These are phyloP conservation scores for Tyrophagus putrescentiae DNA, from an alignment of 1,140 invertebrate genomes.

Conservation along the genomic window DNA sequence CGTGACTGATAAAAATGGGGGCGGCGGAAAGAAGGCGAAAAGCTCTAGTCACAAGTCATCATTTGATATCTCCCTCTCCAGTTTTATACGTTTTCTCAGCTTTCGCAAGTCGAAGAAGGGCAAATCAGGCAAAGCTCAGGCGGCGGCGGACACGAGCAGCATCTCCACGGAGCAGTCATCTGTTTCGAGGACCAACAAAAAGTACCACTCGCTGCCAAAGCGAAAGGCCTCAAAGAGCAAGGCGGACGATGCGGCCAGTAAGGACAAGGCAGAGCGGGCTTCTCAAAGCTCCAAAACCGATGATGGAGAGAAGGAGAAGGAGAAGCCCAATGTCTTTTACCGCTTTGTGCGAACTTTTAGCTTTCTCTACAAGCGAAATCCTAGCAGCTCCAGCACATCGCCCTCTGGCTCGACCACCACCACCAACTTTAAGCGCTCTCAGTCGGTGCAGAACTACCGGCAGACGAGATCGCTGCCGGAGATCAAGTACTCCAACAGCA, in stretches of 20 bases:
- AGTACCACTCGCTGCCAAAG: background rate
- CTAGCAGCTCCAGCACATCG: background rate
- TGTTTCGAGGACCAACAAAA: background rate
- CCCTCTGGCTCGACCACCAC: no score
- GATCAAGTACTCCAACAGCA: no score
- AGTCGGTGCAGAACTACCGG: background rate
- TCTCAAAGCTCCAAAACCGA: background rate
- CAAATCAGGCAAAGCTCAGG: slow-evolving; percentile 4
- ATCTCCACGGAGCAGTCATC: no score
- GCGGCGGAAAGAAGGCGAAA: background rate
- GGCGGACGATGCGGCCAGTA: background rate
- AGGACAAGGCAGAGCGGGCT: background rate
- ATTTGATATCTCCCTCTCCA: slow-evolving; percentile 4
- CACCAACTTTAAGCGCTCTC: slow-evolving; percentile 3
- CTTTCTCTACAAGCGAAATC: slow-evolving; percentile 10
- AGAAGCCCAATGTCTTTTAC: slow-evolving; percentile 1
- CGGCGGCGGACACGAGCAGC: background rate
- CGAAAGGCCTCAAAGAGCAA: background rate
- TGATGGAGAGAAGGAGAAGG: background rate
- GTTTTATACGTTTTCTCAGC: slow-evolving; percentile 1
- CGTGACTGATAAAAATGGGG: background rate
- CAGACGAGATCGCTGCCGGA: background rate
- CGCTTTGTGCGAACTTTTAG: slow-evolving; percentile 2
- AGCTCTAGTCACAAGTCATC: slow-evolving; percentile 6
- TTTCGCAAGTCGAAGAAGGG: slow-evolving; percentile 9